Evolutionary conservation across 2,888 invertebrate genomes (phyloP), one percentile per base, ranked within the genome.

Genomic region (Ferrisia virgata): DNA sequence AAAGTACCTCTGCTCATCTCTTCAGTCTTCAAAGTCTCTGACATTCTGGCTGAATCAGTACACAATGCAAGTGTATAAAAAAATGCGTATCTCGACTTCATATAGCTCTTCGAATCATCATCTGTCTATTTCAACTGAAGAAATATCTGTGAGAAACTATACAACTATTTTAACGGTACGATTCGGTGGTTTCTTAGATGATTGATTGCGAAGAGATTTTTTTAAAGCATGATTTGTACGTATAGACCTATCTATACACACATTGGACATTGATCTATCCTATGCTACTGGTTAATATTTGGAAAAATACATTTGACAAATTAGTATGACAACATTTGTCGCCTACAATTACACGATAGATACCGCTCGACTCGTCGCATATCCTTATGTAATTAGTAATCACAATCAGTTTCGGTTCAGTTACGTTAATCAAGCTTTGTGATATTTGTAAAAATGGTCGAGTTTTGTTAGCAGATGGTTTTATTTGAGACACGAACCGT

Each of bases 361-460:
- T 18, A 2, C 9, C 18, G 36, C 18, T 33, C 36, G 1, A 33
- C 72, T 31, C 15, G 36, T 18, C 72, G 36, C 22, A 76, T 36
- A 36, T 33, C 36, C 33, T 76, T 36, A 76, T 76, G 18, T 76
- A 76, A 36, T 76, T 76, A 36, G 33, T 76, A 76, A 76, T 76
- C 72, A 76, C 36, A 76, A 76, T 76, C 72, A 76, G 72, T 76
- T 36, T 76, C 72, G 72, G 72, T 36, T 76, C 72, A 36, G 36
- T 36, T 33, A 76, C 72, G 72, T 76, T 76, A 76, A 76, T 76
- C 72, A 76, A 36, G 36, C 72, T 76, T 76, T 76, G 72, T 76
- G 72, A 36, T 76, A 76, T 76, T 76, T 76, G n/a, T 76, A 28
- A 64, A 64, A 36, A 76, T 25, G 33, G 58, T 72, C n/a, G 33